Evolutionary conservation across 2,888 invertebrate species (phyloP), one percentile per base, ranked within the genome.

Genomic region (Rotaria socialis): DNA sequence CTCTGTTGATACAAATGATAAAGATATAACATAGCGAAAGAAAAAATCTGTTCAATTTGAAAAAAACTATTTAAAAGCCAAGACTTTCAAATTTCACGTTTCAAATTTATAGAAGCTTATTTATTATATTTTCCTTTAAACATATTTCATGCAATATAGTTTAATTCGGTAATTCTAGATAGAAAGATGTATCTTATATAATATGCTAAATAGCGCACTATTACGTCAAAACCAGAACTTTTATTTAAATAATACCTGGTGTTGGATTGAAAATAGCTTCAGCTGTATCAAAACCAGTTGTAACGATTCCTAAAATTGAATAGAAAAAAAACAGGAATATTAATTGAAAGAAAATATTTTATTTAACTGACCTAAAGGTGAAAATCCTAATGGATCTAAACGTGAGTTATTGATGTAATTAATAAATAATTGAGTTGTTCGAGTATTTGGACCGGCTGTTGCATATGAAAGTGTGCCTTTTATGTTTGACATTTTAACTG

Each of bases 351-450:
- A 22, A 55, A 6, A 55, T 6, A 22, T 43, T 3, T 43, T 47
- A 47, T 43, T 3, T 19, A 43, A 3, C 19, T 4, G 10, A 67
- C 80, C 80, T 47, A 80, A 80, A 47, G 80, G 80, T 47, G 80
- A 47, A n/a, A 80, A 80, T n/a, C 80, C 80, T 7, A 80, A 47
- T n/a, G n/a, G 10, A 80, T 80, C 80, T 43, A 80, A 47, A 47
- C 80, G 80, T 3, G 47, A 4, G n/a, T 80, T 80, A 80, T 80
- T 47, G n/a, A 80, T 14, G 24, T 80, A 80, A n/a, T 80, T 80
- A 24, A 80, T 80, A 80, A 80, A 80, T 80, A 80, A 80, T n/a
- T 80, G 80, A 24, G 80, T 80, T 4, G 80, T 80, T 35, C 80
- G 80, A 47, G 80, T 80, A 47, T 80, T 47, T 5, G 80, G 80